A percentile compares a stretch with the other conserved stretches of the same genome.
phyloP scores from a whole-genome alignment of 1,140 invertebrate species.

The Papilio polytes region DNA sequence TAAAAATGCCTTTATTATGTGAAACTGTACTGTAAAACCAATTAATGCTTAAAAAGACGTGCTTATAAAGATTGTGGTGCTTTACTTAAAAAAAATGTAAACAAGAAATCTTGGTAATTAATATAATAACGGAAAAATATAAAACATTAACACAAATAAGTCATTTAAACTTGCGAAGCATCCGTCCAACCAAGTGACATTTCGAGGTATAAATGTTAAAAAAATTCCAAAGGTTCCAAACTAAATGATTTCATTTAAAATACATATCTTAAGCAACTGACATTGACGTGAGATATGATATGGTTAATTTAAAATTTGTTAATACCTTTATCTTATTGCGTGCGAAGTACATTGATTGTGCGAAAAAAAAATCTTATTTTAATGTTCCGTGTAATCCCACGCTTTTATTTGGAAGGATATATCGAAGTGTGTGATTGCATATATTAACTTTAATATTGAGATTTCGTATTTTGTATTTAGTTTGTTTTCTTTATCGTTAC shows the following conservation, averaged over 20 bases:
- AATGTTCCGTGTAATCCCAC: constrained; percentile 33
- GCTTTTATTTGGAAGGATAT: constrained; percentile 34
- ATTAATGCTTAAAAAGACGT: no score
- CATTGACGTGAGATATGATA: constrained; percentile 28
- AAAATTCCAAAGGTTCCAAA: constrained; percentile 7
- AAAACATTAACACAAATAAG: constrained; percentile 21
- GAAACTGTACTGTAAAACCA: no score
- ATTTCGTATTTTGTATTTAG: not conserved
- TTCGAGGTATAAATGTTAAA: not conserved
- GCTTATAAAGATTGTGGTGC: no score
- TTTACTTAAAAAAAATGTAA: not conserved
- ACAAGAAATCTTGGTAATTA: not conserved
- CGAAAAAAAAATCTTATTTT: not conserved
- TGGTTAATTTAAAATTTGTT: constrained; percentile 32
- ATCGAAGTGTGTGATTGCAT: constrained; percentile 10
- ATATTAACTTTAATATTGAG: not conserved
- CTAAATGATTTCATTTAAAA: constrained; percentile 10
- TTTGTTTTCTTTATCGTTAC: not conserved
- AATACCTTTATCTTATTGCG: constrained; percentile 20
- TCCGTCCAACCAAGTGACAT: constrained; percentile 12
- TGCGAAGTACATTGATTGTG: constrained; percentile 15
- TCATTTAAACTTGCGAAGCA: constrained; percentile 8
- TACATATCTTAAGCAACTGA: constrained; percentile 12
- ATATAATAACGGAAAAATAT: constrained; percentile 1
- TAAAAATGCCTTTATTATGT: not conserved